Evolutionary conservation across 2,797 vertebrate species (phyloP).

Genomic region (Ciconia nigra): DNA sequence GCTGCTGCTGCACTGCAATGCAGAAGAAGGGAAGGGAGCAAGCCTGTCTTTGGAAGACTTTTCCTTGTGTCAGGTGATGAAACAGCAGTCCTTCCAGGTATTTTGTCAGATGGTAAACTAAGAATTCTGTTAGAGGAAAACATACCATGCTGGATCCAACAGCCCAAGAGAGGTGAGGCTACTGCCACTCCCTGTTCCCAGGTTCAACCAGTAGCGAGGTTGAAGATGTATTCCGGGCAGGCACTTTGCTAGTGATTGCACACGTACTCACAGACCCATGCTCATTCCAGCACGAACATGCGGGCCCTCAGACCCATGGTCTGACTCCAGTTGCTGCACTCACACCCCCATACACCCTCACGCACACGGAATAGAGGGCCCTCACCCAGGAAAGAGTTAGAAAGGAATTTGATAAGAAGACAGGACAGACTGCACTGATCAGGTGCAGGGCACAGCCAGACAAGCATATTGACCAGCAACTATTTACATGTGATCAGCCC

Average conservation of each 20-base stretch:
- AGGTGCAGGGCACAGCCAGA: neutral
- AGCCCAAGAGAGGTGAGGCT: neutral
- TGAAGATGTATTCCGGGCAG: neutral
- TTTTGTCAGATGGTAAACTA: neutral
- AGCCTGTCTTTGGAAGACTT: neutral
- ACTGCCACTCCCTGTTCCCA: neutral
- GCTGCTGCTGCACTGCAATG: neutral
- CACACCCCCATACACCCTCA: neutral
- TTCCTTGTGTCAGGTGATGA: neutral
- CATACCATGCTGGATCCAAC: neutral
- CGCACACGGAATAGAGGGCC: neutral
- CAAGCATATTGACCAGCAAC: neutral
- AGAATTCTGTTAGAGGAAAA: neutral
- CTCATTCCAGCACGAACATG: neutral
- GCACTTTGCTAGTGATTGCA: neutral
- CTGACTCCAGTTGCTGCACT: neutral
- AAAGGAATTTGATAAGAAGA: neutral
- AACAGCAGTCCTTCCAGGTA: neutral
- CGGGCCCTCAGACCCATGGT: neutral
- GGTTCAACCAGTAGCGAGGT: neutral
- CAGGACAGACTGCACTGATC: neutral
- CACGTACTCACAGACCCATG: accelerated
- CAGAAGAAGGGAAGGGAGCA: neutral
- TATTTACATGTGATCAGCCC: neutral
- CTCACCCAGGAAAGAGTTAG: neutral